Evolutionary conservation across 2,888 invertebrate species (phyloP).

Genomic region (Agriopis leucophaearia): DNA sequence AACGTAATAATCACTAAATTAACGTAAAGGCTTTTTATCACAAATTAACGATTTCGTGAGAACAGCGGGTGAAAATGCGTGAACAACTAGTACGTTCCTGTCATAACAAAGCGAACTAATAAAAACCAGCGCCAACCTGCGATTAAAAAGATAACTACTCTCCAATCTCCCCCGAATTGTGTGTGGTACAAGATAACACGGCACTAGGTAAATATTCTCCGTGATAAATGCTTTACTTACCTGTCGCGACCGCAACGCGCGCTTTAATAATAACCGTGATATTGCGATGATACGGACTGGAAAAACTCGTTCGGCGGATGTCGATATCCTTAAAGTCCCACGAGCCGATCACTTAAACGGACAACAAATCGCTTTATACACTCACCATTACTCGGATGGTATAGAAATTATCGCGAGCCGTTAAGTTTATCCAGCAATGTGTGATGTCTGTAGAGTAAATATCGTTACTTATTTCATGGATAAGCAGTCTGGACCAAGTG

Average conservation of each 20-base stretch:
- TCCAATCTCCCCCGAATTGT: conserved; percentile 67
- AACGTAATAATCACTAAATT: too few species aligned
- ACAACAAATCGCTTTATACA: conserved; percentile 30
- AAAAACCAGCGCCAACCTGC: conserved; percentile 42
- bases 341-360: conserved; percentile 55
- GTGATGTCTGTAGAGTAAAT: conserved; percentile 41
- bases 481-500: conserved; percentile 59
- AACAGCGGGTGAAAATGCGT: not conserved
- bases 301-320: conserved; percentile 85
- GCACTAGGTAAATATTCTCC: conserved; percentile 75
- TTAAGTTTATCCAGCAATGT: conserved; percentile 54
- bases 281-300: conserved; percentile 86
- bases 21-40: too few species aligned
- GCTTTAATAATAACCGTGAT: conserved; percentile 86
- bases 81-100: not conserved
- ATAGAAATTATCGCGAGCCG: conserved; percentile 33
- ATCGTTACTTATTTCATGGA: conserved; percentile 58
- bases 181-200: conserved; percentile 64
- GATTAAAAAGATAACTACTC: conserved; percentile 54
- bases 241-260: conserved; percentile 83
- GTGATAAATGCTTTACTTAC: conserved; percentile 84
- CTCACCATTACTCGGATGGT: conserved; percentile 45
- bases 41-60: too few species aligned
- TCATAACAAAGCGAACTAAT: conserved; percentile 12
- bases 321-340: conserved; percentile 84